phyloP scores from a whole-genome alignment of 2,113 vertebrate genomes.

The Bubo bubo region DNA sequence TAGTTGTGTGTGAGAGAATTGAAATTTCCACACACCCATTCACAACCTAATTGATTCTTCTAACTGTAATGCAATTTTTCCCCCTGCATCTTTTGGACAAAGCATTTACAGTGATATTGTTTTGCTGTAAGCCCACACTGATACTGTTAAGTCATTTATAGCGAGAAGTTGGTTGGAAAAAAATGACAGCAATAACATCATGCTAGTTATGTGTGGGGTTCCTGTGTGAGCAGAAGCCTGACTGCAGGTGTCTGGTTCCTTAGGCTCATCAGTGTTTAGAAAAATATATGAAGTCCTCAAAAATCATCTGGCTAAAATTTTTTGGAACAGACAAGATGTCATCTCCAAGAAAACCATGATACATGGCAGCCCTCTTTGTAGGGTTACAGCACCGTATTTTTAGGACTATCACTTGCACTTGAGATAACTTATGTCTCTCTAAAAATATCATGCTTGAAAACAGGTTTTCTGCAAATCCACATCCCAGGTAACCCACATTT shows the following conservation, averaged over 20 bases:
- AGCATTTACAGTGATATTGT: slow-evolving; percentile 34
- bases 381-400: background rate
- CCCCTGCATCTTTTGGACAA: slow-evolving; percentile 51
- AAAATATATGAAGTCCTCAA: background rate
- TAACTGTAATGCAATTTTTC: slow-evolving; percentile 68
- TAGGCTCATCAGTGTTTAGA: background rate
- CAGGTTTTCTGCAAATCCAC: background rate
- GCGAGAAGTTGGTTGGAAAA: background rate
- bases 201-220: background rate
- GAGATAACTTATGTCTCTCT: background rate
- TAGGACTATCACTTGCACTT: background rate
- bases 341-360: background rate
- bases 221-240: background rate
- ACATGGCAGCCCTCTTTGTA: background rate
- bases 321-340: background rate
- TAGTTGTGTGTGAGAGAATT: slow-evolving; percentile 59
- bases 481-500: background rate
- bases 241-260: background rate
- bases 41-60: slow-evolving; percentile 76
- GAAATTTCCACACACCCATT: slow-evolving; percentile 73
- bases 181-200: slow-evolving; percentile 8
- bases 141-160: slow-evolving; percentile 1
- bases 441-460: background rate
- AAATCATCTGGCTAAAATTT: background rate
- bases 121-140: slow-evolving; percentile 33